A percentile compares a stretch with the other conserved stretches of the same genome.
phyloP scores from a whole-genome alignment of 2,113 vertebrate genomes.

The Xyrauchen texanus region DNA sequence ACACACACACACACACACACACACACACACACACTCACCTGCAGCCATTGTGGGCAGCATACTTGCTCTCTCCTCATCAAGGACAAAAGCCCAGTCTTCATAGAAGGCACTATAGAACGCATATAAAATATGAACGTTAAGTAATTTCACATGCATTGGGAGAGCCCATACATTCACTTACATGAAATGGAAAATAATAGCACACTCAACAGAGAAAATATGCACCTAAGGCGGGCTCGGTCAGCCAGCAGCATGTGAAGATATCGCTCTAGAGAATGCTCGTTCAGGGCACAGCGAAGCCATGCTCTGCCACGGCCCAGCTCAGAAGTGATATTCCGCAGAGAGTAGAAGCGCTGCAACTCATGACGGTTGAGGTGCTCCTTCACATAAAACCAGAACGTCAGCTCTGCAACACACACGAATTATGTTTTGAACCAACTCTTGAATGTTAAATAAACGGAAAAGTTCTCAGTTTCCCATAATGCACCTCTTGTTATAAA shows the following conservation, averaged over 20 bases:
- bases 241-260: slow-evolving; percentile 90
- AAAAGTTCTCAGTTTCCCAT: not conserved
- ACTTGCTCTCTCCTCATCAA: slow-evolving; percentile 94
- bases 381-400: slow-evolving; percentile 95
- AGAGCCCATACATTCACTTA: not conserved
- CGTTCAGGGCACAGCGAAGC: slow-evolving; percentile 94
- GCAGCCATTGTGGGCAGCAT: slow-evolving; percentile 98
- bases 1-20: no score
- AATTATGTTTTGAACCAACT: not conserved
- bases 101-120: slow-evolving; percentile 83
- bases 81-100: slow-evolving; percentile 96
- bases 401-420: slow-evolving; percentile 63
- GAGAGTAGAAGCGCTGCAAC: slow-evolving; percentile 89
- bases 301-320: slow-evolving; percentile 90
- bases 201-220: not conserved
- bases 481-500: not conserved
- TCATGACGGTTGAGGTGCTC: slow-evolving; percentile 94
- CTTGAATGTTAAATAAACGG: not conserved
- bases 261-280: slow-evolving; percentile 94
- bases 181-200: not conserved
- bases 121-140: not conserved
- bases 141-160: not conserved
- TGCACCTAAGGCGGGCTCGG: slow-evolving; percentile 83
- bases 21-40: slow-evolving; percentile 69
- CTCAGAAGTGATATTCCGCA: slow-evolving; percentile 85